Conservation (phyloP, 2,888 invertebrate species). For the Conchocele bisecta region DNA sequence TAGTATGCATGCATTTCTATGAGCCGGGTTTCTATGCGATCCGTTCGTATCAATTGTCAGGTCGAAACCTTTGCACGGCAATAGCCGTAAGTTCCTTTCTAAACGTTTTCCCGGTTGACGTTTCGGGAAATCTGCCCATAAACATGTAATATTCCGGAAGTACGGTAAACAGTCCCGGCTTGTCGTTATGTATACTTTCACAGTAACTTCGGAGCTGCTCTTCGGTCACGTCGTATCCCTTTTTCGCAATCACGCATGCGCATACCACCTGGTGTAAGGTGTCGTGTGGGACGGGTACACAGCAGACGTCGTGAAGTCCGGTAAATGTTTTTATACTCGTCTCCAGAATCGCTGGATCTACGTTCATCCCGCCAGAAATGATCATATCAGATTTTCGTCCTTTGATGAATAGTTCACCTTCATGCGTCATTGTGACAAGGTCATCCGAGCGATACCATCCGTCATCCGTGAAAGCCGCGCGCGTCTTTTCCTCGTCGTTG, state of each 20-base stretch:
- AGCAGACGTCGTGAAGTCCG: conserved; percentile 16
- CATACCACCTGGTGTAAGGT: conserved; percentile 50
- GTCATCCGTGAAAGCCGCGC: not conserved
- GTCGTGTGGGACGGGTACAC: too few species aligned
- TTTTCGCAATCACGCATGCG: conserved; percentile 46
- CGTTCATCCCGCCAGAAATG: too few species aligned
- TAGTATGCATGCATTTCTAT: too few species aligned
- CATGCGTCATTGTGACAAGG: conserved; percentile 24
- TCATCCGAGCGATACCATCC: conserved; percentile 42
- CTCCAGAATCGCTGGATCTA: conserved; percentile 32
- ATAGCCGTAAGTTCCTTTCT: conserved; percentile 15
- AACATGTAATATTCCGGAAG: conserved; percentile 44
- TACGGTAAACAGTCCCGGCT: conserved; percentile 27
- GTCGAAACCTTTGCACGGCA: too few species aligned
- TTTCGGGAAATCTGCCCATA: conserved; percentile 41
- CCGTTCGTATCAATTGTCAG: too few species aligned
- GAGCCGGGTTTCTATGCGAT: too few species aligned
- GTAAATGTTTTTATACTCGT: conserved; percentile 9
- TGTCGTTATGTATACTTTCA: conserved; percentile 27
- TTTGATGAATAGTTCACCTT: conserved; percentile 16
- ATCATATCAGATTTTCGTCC: conserved; percentile 35
- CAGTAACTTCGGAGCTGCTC: conserved; percentile 23
- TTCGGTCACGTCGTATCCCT: conserved; percentile 39
- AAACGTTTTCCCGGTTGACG: conserved; percentile 24
- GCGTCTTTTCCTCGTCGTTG: conserved; percentile 23